Evolutionary conservation across 2,888 invertebrate species (phyloP), one percentile per base, ranked within the genome.

Genomic region (Caenorhabditis auriculariae): DNA sequence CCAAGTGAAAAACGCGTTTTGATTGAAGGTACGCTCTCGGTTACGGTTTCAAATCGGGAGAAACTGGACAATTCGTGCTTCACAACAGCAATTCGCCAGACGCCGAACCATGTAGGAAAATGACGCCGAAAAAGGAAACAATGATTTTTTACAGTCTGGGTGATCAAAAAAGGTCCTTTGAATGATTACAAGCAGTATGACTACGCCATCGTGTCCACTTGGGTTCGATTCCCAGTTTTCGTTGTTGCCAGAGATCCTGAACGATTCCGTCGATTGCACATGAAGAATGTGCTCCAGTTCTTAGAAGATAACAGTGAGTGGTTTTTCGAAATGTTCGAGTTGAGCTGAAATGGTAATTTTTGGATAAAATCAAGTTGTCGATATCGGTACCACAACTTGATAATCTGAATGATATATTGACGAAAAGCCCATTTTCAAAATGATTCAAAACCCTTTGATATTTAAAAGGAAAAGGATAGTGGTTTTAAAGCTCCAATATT

Each of bases 151-250:
- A 60, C 65, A 82, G 81, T 82, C 74, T 82, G 82, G 82, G 80
- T 82, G 37, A 77, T 82, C 71, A 82, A 82, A 66, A 69, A 77
- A 63, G 82, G 82, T 38, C 82, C 82, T 27, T 68, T 82, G 44
- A 82, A 82, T 60, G 81, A 82, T 65, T 82, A 79, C 75, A 81
- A 82, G 52, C 82, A 81, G 60, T 82, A 82, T 67, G 82, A 82
- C 57, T 82, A 82, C 65, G 82, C 82, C 24, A 72, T 80, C 39
- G 66, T 78, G 47, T 75, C 75, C 43, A 77, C 75, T 42, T 77
- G 77, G 77, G 74, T 74, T 37, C 65, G 77, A 47, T 82, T 76
- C 69, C 82, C 82, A 23, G 81, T 82, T 21, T 81, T 81, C 48
- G 82, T 82, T 23, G 77, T 82, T 59, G 82, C 82, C 19, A 68